Evolutionary conservation across 2,888 invertebrate genomes (phyloP), one percentile per base, ranked within the genome.

Genomic region (Epicampocera succincta): DNA sequence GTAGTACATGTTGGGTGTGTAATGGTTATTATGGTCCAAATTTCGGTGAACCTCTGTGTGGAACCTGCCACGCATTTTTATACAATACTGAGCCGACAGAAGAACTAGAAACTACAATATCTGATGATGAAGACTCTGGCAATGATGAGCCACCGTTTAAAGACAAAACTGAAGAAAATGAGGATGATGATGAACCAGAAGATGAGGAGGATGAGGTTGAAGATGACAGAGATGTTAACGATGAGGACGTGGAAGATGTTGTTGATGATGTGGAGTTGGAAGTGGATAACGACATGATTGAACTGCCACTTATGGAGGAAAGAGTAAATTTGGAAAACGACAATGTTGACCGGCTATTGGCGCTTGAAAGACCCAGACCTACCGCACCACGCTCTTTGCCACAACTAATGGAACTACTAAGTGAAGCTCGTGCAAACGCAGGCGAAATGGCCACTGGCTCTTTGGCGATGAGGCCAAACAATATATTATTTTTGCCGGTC

Each of bases 21-120:
- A 95, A 96, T 91, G 98, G 98, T 13, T 98, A 96, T 89, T 98
- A 98, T 90, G 97, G 97, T 0, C 96, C 96, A 0, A 96, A 95
- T 90, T 98, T 96, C 89, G 96, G 95, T 33, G 97, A 98, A 89
- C 97, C 97, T 11, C 95, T 97, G 0, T 98, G 98, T 90, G 94
- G 95, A 15, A 97, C 97, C 0, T 98, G 98, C 87, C 98, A 98
- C 89, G 93, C 96, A 52, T 98, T 98, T 91, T 91, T 98, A n/a
- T 98, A 96, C 88, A 97, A 97, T 0, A 95, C 96, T 87, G 90
- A 90, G 68, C 85, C 88, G 1, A 85, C 87, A 2, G 91, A 91
- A 71, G 90, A 91, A 15, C 33, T 88, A 15, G 83, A 84, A 82
- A 88, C 88, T 66, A 93, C 93, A 83, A 92, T 93, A 80, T 95